Conservation (phyloP, 2,113 vertebrate species). For the Apus apus region DNA sequence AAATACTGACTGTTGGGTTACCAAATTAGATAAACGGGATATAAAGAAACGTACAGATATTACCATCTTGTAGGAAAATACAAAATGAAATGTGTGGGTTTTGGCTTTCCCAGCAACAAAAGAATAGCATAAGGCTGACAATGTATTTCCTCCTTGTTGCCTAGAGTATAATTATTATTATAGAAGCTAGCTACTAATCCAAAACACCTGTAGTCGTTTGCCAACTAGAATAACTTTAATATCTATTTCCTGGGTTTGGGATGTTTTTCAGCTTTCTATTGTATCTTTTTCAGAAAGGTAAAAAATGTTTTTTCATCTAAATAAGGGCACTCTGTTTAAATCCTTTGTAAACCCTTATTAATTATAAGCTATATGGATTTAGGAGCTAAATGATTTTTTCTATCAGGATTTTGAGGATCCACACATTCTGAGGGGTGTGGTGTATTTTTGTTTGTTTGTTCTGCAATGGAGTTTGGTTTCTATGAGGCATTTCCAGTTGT, state of each 20-base stretch:
- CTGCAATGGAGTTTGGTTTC: not conserved
- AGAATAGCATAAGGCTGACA: not conserved
- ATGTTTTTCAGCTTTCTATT: not conserved
- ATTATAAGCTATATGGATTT: not conserved
- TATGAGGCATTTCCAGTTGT: not conserved
- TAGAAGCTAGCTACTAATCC: not conserved
- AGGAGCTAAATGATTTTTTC: not conserved
- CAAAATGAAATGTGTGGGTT: not conserved
- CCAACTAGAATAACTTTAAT: not conserved
- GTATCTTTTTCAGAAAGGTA: not conserved
- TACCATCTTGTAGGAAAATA: not conserved
- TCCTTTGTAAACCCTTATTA: not conserved
- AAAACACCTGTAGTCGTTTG: not conserved
- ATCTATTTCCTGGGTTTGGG: not conserved
- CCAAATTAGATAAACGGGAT: not conserved
- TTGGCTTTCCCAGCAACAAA: not conserved
- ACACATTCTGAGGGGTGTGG: not conserved
- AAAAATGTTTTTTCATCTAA: not conserved
- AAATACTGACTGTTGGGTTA: not conserved
- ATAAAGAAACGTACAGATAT: not conserved
- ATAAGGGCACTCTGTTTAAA: not conserved
- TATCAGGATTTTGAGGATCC: not conserved
- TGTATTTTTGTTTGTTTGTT: not conserved
- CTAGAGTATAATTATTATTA: not conserved
- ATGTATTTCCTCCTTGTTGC: not conserved